Evolutionary conservation across 2,888 invertebrate genomes (phyloP).

Genomic region (Tetragonula carbonaria): DNA sequence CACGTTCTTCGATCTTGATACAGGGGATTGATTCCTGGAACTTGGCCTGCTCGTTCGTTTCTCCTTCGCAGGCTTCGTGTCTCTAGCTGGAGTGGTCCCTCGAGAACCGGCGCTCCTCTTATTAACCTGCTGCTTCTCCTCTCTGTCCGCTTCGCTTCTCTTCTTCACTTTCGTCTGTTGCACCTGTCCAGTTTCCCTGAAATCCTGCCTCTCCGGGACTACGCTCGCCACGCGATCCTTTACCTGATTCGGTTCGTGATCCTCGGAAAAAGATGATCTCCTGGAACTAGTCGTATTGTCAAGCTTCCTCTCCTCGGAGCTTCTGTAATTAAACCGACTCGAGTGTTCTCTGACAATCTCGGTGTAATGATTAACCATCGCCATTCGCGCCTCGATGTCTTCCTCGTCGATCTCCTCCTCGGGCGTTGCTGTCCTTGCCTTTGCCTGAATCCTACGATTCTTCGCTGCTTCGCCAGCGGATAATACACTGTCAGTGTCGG

Average conservation of each 20-base stretch:
- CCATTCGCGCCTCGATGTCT: slow-evolving; percentile 77
- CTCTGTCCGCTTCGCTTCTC: background rate
- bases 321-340: slow-evolving; percentile 48
- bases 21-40: slow-evolving; percentile 76
- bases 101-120: slow-evolving; percentile 59
- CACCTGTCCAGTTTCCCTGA: slow-evolving; percentile 29
- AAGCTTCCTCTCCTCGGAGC: slow-evolving; percentile 49
- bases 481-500: slow-evolving; percentile 80
- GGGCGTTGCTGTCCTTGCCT: slow-evolving; percentile 73
- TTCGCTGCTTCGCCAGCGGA: slow-evolving; percentile 82
- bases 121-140: slow-evolving; percentile 12
- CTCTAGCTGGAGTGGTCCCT: slow-evolving; percentile 65
- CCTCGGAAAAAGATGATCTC: slow-evolving; percentile 59
- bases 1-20: slow-evolving; percentile 71
- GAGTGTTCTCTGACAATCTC: slow-evolving; percentile 91
- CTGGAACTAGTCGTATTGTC: slow-evolving; percentile 49
- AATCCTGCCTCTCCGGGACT: background rate
- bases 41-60: slow-evolving; percentile 62
- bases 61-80: slow-evolving; percentile 52
- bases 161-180: slow-evolving; percentile 60
- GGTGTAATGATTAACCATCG: slow-evolving; percentile 91
- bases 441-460: slow-evolving; percentile 78
- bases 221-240: slow-evolving; percentile 7
- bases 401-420: slow-evolving; percentile 78
- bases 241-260: slow-evolving; percentile 48